These are phyloP conservation scores for Rotaria magnacalcarata DNA, from an alignment of 2,888 invertebrate genomes.

Conservation along the genomic window DNA sequence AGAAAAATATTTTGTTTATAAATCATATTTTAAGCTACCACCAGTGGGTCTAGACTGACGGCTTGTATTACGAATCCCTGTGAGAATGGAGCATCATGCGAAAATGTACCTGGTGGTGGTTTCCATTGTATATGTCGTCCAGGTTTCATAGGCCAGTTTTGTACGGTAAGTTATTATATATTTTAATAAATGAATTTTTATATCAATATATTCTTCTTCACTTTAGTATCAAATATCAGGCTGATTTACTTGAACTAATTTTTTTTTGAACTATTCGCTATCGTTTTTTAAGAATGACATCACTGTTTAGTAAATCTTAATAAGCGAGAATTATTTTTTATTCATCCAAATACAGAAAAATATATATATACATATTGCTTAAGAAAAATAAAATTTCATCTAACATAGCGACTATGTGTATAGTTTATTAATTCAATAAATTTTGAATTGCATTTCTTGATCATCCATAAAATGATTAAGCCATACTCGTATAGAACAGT, in stretches of 20 bases:
- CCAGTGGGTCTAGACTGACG: neutral
- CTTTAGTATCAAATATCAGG: neutral
- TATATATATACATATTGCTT: too few relatives aligned
- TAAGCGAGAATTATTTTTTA: too few relatives aligned
- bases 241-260: neutral
- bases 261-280: neutral
- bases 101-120: neutral
- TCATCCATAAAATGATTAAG: neutral
- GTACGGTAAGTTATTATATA: neutral
- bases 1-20: too few relatives aligned
- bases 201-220: neutral
- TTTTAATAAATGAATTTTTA: neutral
- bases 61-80: conserved; percentile 38
- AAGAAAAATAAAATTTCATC: neutral
- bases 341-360: too few relatives aligned
- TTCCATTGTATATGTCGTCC: neutral
- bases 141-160: neutral
- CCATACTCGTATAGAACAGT: neutral
- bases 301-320: neutral
- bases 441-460: neutral
- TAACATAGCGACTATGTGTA: neutral
- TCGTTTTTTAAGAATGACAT: neutral
- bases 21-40: neutral
- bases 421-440: neutral
- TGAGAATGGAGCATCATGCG: conserved; percentile 18